Percentiles rank a stretch among this genome's conserved stretches.
Evolutionary conservation across 2,113 vertebrate genomes (phyloP).

Genomic region (Prolemur simus): DNA sequence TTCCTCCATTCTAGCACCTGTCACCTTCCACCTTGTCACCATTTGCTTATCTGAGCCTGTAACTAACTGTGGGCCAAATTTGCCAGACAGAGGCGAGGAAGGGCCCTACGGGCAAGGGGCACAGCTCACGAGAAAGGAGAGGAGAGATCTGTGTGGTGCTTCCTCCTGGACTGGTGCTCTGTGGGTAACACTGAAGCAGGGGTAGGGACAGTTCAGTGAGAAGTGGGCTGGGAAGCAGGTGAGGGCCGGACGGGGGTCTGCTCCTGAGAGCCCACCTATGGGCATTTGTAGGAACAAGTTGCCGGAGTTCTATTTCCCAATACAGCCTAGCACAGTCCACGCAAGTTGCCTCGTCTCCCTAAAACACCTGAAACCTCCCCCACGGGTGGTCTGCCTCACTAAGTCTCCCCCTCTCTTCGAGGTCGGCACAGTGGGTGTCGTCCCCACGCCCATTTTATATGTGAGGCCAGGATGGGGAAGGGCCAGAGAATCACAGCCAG

Average conservation of each 20-base stretch:
- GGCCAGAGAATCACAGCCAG: neutral
- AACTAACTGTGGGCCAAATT: neutral
- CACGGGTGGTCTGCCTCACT: neutral
- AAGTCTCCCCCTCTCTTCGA: rapidly evolving
- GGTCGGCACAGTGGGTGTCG: no score
- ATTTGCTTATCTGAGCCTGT: neutral
- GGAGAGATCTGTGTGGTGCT: rapidly evolving
- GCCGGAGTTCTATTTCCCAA: neutral
- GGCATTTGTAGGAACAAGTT: neutral
- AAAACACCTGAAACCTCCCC: neutral
- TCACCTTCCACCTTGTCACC: neutral
- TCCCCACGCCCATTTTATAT: neutral
- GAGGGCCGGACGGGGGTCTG: neutral
- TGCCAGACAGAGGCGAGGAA: neutral
- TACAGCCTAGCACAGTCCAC: neutral
- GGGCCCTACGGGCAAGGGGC: neutral
- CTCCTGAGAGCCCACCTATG: rapidly evolving
- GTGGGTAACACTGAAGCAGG: rapidly evolving
- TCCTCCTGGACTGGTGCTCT: rapidly evolving
- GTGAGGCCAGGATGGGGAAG: neutral
- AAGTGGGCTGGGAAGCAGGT: neutral
- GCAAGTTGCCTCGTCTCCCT: rapidly evolving
- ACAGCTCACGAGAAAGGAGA: rapidly evolving
- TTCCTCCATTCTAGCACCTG: neutral
- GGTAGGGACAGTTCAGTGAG: neutral